Evolutionary conservation across 2,888 invertebrate genomes (phyloP), one percentile per base, ranked within the genome.

Genomic region (Calliphora vomitoria): DNA sequence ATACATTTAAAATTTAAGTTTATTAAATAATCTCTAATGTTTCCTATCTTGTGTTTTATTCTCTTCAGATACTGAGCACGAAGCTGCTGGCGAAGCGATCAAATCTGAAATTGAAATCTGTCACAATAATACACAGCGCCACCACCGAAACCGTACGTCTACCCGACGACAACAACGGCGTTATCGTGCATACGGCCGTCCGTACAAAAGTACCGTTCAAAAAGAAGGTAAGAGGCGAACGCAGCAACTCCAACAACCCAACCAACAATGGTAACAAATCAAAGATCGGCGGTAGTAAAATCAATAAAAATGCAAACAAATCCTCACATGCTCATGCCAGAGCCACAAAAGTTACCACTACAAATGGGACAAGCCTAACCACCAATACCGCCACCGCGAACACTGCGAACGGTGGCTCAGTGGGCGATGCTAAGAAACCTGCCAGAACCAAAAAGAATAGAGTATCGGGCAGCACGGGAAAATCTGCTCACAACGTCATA

Each of bases 71-170:
- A 91, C 95, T 96, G 92, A 97, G 97, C 94, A 97, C 97, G 90
- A 96, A 96, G 91, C 95, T 97, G 91, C 95, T 97, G 91, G 97
- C 97, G 91, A 98, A 97, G 91, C 95, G 96, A 89, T 95, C 96
- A 89, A 96, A 96, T 94, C 95, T 96, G 93, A 97, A 98, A 94
- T 95, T 97, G 91, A 97, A 97, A 94, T 96, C 97, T 25, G 96
- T 98, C 90, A 98, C 98, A 90, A 97, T 98, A 93, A 97, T 98
- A 92, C 98, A 98, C 95, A 97, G 97, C 92, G 97, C 97, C 90
- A 97, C 97, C 84, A 97, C 97, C 86, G 98, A 98, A 94, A 97
- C 97, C 89, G 97, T 97, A 89, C 96, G 97, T 38, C 94, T 97
- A 90, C 97, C 97, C 87, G 97, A 96, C 87, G 96, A 97, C 88